Conservation (phyloP, 1,140 invertebrate genomes). For the Sitodiplosis mosellana region DNA sequence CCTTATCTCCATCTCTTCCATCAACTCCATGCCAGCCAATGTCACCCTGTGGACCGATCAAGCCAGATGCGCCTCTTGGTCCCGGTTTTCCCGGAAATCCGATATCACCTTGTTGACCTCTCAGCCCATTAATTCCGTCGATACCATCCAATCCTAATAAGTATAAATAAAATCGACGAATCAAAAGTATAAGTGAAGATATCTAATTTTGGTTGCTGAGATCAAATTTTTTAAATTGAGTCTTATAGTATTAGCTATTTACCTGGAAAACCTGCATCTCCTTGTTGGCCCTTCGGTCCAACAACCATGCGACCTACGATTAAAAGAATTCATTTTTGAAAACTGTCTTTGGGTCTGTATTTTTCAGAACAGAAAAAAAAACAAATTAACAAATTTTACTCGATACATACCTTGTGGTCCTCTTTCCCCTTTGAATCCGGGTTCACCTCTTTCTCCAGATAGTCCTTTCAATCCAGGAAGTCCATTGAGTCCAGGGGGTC, state of each 20-base stretch:
- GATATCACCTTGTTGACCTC: conserved; percentile 29
- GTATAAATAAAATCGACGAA: too few species aligned
- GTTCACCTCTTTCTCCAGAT: conserved; percentile 28
- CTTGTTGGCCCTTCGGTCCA: conserved; percentile 29
- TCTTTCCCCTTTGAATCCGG: conserved; percentile 29
- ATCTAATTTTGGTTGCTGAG: too few species aligned
- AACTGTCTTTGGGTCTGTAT: too few species aligned
- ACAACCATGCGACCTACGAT: conserved; percentile 19
- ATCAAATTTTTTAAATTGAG: too few species aligned
- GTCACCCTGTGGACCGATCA: conserved; percentile 26
- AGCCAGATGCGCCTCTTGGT: conserved; percentile 42
- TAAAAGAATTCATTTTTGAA: too few species aligned
- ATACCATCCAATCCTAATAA: too few species aligned
- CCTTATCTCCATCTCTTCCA: conserved; percentile 40
- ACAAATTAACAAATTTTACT: conserved; percentile 14
- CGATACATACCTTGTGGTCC: conserved; percentile 30
- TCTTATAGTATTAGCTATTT: too few species aligned
- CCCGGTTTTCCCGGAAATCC: conserved; percentile 38
- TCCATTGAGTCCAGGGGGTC: conserved; percentile 31
- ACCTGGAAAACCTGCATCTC: conserved; percentile 31
- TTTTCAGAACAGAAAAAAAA: too few species aligned
- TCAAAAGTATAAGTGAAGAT: too few species aligned
- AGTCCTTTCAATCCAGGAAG: conserved; percentile 24
- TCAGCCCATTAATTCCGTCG: background rate
- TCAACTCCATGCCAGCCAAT: conserved; percentile 26